phyloP scores from a whole-genome alignment of 2,797 vertebrate species.

The Anabacerthia variegaticeps region DNA sequence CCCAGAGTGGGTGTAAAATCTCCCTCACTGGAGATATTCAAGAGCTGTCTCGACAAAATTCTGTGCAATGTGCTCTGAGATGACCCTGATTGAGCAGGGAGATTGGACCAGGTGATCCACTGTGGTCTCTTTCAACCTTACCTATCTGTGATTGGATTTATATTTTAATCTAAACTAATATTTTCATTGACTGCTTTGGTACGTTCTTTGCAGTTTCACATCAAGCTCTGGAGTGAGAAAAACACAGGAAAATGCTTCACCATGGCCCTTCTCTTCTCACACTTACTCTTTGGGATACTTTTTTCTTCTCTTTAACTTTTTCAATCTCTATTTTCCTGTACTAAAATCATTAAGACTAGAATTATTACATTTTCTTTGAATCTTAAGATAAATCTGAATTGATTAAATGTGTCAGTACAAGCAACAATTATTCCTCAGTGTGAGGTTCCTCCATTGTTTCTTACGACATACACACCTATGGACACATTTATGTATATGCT shows the following conservation, averaged over 20 bases:
- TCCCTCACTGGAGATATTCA: not conserved
- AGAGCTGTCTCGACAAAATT: not conserved
- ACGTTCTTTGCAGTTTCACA: not conserved
- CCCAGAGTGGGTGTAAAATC: not conserved
- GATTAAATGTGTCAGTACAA: not conserved
- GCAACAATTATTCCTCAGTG: not conserved
- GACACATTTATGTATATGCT: not conserved
- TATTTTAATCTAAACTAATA: not conserved
- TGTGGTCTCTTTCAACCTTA: not conserved
- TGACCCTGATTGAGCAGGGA: too few relatives aligned
- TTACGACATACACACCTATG: rapidly evolving
- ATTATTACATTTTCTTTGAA: not conserved
- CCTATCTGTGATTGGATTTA: not conserved
- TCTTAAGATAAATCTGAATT: not conserved
- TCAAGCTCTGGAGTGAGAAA: not conserved
- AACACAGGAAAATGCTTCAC: not conserved
- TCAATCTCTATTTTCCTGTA: not conserved
- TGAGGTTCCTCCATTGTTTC: not conserved
- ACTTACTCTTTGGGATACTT: not conserved
- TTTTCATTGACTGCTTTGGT: not conserved
- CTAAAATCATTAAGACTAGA: not conserved
- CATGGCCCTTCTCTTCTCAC: not conserved
- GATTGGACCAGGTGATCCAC: not conserved
- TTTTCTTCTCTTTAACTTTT: not conserved
- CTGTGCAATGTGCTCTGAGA: not conserved